Conservation (phyloP, 2,113 vertebrate genomes). For the Fulmarus glacialis region DNA sequence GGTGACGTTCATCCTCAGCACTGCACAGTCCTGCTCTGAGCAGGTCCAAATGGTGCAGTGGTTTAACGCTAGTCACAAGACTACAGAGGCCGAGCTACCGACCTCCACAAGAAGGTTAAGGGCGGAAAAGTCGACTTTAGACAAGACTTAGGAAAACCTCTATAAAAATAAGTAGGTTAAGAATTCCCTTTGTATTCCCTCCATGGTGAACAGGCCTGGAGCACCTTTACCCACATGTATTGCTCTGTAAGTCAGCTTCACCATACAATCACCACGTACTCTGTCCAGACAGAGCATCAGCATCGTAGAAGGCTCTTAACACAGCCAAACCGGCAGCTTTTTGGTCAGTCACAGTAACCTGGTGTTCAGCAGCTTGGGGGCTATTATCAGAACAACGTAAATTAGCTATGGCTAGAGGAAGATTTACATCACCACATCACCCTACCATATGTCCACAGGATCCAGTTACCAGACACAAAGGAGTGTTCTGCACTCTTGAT, state of each 20-base stretch:
- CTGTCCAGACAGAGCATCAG: slow-evolving; percentile 32
- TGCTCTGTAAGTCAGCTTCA: slow-evolving; percentile 6
- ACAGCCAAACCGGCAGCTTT: slow-evolving; percentile 14
- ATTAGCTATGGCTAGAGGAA: slow-evolving; percentile 1
- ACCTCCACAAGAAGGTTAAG: not conserved
- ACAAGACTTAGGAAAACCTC: not conserved
- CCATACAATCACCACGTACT: not conserved
- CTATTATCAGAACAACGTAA: not conserved
- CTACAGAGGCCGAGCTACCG: not conserved
- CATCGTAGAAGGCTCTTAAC: not conserved
- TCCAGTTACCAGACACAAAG: slow-evolving; percentile 28
- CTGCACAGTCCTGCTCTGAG: not conserved
- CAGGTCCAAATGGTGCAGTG: not conserved
- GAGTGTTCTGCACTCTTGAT: slow-evolving; percentile 14
- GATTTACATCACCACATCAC: not conserved
- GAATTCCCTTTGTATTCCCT: slow-evolving; percentile 39
- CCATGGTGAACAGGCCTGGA: not conserved
- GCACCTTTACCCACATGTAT: not conserved
- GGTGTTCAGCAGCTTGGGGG: not conserved
- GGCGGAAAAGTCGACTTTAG: not conserved
- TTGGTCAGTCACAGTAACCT: slow-evolving; percentile 46
- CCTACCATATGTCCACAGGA: not conserved
- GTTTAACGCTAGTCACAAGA: not conserved
- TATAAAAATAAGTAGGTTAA: slow-evolving; percentile 18
- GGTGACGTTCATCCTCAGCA: not conserved